phyloP scores from a whole-genome alignment of 37 sponge, comb jelly and placozoan species.

The Beroe forskalii region DNA sequence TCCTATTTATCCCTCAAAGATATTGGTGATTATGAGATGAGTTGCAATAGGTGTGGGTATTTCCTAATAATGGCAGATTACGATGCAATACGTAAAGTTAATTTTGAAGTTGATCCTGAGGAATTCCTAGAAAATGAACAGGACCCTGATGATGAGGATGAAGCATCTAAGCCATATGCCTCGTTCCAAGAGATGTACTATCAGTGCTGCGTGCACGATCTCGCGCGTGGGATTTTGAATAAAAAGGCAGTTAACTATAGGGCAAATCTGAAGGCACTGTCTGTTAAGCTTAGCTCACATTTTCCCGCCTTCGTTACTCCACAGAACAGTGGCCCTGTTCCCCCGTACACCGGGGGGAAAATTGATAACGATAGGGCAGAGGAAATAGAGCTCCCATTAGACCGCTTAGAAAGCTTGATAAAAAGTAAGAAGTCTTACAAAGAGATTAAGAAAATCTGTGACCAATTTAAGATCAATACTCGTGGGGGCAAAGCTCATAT shows the following conservation, averaged over 20 bases:
- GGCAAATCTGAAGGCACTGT: background rate
- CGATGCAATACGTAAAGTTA: conserved; percentile 13
- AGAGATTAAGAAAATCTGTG: background rate
- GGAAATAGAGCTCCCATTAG: background rate
- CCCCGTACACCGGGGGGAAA: background rate
- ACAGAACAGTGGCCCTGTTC: background rate
- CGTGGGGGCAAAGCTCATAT: conserved; percentile 31
- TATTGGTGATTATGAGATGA: background rate
- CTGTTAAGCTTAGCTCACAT: background rate
- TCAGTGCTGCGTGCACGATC: background rate
- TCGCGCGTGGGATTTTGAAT: background rate
- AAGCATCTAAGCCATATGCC: background rate
- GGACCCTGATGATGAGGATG: background rate
- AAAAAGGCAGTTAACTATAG: background rate
- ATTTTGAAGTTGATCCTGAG: background rate
- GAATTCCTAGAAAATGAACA: background rate
- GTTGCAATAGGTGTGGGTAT: conserved; percentile 19
- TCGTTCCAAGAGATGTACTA: background rate
- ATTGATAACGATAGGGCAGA: background rate
- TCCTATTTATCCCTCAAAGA: background rate
- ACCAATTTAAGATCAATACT: background rate
- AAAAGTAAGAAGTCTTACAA: background rate
- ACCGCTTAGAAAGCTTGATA: background rate
- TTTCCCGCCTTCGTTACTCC: background rate
- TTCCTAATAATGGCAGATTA: background rate